Evolutionary conservation across 2,888 invertebrate species (phyloP), one percentile per base, ranked within the genome.

Genomic region (Nomada goodeniana): DNA sequence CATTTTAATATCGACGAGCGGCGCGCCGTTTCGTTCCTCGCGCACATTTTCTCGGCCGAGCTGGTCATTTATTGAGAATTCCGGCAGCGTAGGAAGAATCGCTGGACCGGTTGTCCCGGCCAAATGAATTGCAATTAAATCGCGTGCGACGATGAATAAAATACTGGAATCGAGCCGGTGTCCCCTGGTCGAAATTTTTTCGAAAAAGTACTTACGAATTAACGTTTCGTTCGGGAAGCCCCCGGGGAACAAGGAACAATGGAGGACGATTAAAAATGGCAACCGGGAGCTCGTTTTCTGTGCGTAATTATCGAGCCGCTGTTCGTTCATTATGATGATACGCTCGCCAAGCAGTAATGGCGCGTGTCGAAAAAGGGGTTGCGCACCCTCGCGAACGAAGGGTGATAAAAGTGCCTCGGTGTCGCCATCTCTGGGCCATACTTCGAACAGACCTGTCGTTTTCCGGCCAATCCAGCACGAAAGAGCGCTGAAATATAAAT

Each of bases 371-470:
- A 81, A 77, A 64, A 82, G 77, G 76, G 79, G 79, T 76, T 83
- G 83, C 75, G 69, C 82, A 53, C 63, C 61, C 79, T 68, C 65
- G 60, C 63, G 61, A 18, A 53, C 81, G 69, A 69, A 63, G 75
- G 69, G 67, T 60, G 73, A 82, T 84, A 87, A 88, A 88, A 88
- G 86, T 88, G 64, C 78, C 70, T 84, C 76, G 36, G 92, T 93
- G 91, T 68, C 89, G 92, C 92, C 93, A 91, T 90, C 93, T 93
- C 86, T 92, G 83, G 68, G 82, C 29, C 13, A 71, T 80, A 36
- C 83, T 44, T 20, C 73, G 90, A 93, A 92, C 91, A 65, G 77
- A 36, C 44, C 76, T 72, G 82, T 68, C 83, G 76, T 81, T 85
- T 85, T 70, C 63, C 50, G 29, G 26, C n/a, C 42, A 50, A 36